Evolutionary conservation across 2,888 invertebrate species (phyloP).

Genomic region (Phortica magna): DNA sequence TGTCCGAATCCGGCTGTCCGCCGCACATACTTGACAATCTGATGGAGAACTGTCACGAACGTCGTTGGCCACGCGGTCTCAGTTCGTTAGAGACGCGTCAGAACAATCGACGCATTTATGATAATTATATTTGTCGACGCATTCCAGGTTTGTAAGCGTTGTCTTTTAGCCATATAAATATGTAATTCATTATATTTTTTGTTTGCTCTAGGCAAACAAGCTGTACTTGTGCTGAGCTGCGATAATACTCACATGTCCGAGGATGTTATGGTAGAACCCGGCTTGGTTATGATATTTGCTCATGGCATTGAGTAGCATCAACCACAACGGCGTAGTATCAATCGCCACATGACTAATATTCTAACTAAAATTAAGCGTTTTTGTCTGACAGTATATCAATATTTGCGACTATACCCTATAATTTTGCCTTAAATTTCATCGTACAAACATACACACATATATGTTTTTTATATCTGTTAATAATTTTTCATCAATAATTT

Average conservation of each 20-base stretch:
- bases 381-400: background rate
- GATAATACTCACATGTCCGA: slow-evolving; percentile 97
- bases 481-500: background rate
- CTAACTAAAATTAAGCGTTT: background rate
- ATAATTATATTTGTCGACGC: slow-evolving; percentile 95
- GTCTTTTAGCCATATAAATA: background rate
- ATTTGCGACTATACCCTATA: background rate
- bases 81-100: slow-evolving; percentile 96
- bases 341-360: background rate
- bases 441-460: background rate
- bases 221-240: slow-evolving; percentile 94
- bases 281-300: slow-evolving; percentile 98
- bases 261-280: slow-evolving; percentile 97
- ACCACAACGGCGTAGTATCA: background rate
- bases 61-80: slow-evolving; percentile 96
- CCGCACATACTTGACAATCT: slow-evolving; percentile 94
- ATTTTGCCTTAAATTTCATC: background rate
- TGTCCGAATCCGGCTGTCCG: slow-evolving; percentile 96
- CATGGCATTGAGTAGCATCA: slow-evolving; percentile 90
- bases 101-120: slow-evolving; percentile 93
- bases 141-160: slow-evolving; percentile 84
- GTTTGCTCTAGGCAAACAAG: slow-evolving; percentile 87
- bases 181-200: background rate
- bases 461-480: background rate
- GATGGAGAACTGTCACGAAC: slow-evolving; percentile 98